These are phyloP conservation scores for Distichodus sexfasciatus DNA, from an alignment of 2,797 vertebrate species.

Conservation along the genomic window DNA sequence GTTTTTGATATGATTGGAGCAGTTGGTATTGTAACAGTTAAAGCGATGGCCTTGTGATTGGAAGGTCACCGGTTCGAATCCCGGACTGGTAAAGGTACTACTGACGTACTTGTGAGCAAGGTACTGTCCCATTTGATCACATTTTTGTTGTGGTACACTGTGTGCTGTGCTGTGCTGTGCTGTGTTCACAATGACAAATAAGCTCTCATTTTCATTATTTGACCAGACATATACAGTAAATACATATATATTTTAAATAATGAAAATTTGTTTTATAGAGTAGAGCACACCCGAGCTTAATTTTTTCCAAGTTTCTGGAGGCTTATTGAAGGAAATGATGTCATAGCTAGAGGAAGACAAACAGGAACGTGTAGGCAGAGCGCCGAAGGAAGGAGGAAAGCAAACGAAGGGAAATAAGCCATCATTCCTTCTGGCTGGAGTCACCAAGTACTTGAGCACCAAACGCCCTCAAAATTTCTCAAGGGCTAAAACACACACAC, in stretches of 20 bases:
- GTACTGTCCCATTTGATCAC: no score
- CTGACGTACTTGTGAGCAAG: no score
- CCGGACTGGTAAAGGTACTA: no score
- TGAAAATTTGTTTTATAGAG: not conserved
- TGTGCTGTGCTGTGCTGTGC: no score
- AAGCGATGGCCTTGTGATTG: no score
- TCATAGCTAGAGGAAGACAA: slow-evolving; percentile 59
- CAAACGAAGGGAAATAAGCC: slow-evolving; percentile 60
- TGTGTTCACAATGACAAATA: no score
- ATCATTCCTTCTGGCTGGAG: slow-evolving; percentile 40
- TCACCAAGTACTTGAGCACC: slow-evolving; percentile 32
- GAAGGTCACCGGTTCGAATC: no score
- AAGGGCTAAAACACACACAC: not conserved
- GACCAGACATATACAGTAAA: no score
- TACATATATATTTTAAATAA: not conserved
- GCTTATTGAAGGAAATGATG: slow-evolving; percentile 36
- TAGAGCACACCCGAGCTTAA: not conserved
- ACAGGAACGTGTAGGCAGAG: slow-evolving; percentile 64
- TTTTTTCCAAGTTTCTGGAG: not conserved
- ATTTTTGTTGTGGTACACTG: no score
- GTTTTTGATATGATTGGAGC: no score
- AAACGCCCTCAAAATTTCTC: no score
- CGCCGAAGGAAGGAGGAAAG: slow-evolving; percentile 35
- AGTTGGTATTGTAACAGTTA: no score
- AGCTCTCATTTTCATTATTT: not conserved